Evolutionary conservation across 2,888 invertebrate species (phyloP).

Genomic region (Machimus atricapillus): DNA sequence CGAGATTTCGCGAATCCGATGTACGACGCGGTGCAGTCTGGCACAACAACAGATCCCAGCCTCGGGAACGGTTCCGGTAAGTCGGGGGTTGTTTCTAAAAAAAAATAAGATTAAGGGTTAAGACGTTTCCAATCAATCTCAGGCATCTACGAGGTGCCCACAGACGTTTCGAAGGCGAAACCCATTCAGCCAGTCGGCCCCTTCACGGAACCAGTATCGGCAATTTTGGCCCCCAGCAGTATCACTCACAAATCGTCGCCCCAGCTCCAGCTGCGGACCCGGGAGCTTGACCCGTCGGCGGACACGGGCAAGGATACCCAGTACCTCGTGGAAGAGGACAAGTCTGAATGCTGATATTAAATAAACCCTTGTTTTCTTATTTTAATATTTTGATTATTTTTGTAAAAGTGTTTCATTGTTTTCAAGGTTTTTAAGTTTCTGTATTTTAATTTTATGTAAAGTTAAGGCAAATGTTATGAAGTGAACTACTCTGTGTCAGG

Average conservation of each 20-base stretch:
- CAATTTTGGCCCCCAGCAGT: conserved; percentile 81
- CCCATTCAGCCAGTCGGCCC: conserved; percentile 62
- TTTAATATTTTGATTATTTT: conserved; percentile 40
- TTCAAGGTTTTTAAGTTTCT: conserved; percentile 31
- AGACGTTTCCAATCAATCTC: conserved; percentile 53
- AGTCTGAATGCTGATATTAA: conserved; percentile 66
- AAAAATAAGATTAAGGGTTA: no score
- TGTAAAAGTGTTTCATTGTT: conserved; percentile 39
- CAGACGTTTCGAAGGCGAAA: conserved; percentile 73
- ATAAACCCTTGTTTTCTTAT: conserved; percentile 49
- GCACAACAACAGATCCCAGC: conserved; percentile 65
- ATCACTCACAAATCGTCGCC: conserved; percentile 81
- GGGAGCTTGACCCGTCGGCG: conserved; percentile 80
- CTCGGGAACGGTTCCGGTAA: conserved; percentile 69
- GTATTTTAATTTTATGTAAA: conserved; percentile 2
- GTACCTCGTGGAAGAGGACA: conserved; percentile 85
- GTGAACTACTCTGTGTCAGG: conserved; percentile 4
- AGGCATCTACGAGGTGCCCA: conserved; percentile 84
- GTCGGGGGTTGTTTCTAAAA: not conserved
- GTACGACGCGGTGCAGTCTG: conserved; percentile 88
- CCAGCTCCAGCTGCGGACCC: conserved; percentile 75
- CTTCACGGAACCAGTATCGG: conserved; percentile 71
- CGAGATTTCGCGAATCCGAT: conserved; percentile 97
- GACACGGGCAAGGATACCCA: conserved; percentile 93
- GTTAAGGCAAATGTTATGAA: conserved; percentile 18